These are phyloP conservation scores for Notodonta ziczac DNA, from an alignment of 2,888 invertebrate species.

Conservation along the genomic window DNA sequence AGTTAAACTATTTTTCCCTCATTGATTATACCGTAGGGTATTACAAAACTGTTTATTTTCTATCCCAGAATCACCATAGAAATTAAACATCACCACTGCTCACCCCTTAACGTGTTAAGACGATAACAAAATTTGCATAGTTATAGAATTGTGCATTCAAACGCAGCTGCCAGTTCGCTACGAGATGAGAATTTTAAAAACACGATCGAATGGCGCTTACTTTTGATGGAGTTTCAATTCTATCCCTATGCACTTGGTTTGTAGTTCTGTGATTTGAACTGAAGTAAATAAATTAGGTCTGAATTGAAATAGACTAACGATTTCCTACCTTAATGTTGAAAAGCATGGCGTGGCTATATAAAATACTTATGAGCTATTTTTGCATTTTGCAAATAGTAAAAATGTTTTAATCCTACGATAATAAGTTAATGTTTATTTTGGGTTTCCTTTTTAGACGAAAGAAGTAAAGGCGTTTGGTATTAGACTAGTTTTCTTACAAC, in stretches of 20 bases:
- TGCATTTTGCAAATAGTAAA: too few species aligned
- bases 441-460: too few species aligned
- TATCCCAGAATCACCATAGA: constrained; percentile 2
- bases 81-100: constrained; percentile 8
- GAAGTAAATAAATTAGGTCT: neutral
- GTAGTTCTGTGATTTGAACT: neutral
- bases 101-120: constrained; percentile 29
- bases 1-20: too few species aligned
- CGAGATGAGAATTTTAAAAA: neutral
- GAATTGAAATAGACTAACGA: too few species aligned
- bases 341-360: too few species aligned
- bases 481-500: constrained; percentile 2
- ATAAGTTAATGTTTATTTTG: too few species aligned
- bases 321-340: too few species aligned
- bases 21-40: neutral
- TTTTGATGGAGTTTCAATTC: neutral
- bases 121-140: constrained; percentile 51
- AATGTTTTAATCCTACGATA: too few species aligned
- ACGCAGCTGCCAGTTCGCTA: constrained; percentile 35
- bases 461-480: neutral
- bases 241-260: neutral
- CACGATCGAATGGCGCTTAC: neutral
- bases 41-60: neutral
- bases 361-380: too few species aligned
- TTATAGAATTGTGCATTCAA: constrained; percentile 41